Conservation (phyloP, 2,888 invertebrate genomes). For the Zaprionus obscuricornis region DNA sequence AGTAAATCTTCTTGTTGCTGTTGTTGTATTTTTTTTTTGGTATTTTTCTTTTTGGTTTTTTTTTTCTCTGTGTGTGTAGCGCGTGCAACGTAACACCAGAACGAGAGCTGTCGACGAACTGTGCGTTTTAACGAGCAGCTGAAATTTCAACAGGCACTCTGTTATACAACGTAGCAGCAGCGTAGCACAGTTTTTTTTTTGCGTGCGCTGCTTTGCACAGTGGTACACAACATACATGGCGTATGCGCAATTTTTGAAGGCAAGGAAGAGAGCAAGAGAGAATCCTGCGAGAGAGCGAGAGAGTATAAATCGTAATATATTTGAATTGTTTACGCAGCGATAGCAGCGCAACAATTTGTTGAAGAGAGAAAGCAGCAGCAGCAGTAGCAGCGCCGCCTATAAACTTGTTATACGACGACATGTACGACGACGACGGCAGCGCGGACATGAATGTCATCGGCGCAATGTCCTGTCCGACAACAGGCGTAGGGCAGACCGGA, state of each 20-base stretch:
- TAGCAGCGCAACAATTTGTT: slow-evolving; percentile 76
- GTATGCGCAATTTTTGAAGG: slow-evolving; percentile 74
- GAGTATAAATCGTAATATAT: too few relatives aligned
- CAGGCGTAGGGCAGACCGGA: slow-evolving; percentile 65
- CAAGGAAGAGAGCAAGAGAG: too few relatives aligned
- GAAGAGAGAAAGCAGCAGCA: slow-evolving; percentile 51
- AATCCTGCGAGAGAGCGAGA: slow-evolving; percentile 2
- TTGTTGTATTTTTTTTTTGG: slow-evolving; percentile 5
- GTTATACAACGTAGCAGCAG: slow-evolving; percentile 66
- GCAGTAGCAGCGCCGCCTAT: too few relatives aligned
- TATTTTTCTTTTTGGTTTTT: too few relatives aligned
- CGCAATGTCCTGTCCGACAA: slow-evolving; percentile 58
- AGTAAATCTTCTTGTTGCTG: slow-evolving; percentile 3
- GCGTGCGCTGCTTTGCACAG: slow-evolving; percentile 48
- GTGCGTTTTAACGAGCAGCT: slow-evolving; percentile 58
- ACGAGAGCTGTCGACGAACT: slow-evolving; percentile 69
- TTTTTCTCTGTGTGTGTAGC: slow-evolving; percentile 29
- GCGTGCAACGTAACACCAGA: slow-evolving; percentile 62
- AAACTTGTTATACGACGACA: slow-evolving; percentile 43
- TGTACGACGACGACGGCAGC: slow-evolving; percentile 14
- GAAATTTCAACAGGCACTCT: slow-evolving; percentile 59
- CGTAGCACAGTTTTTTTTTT: slow-evolving; percentile 41
- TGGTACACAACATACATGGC: slow-evolving; percentile 60
- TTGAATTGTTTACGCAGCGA: slow-evolving; percentile 55
- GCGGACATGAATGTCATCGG: not conserved